A percentile compares a stretch with the other conserved stretches of the same genome.
Evolutionary conservation across 2,888 invertebrate species (phyloP).

Genomic region (Rhogogaster chlorosoma): DNA sequence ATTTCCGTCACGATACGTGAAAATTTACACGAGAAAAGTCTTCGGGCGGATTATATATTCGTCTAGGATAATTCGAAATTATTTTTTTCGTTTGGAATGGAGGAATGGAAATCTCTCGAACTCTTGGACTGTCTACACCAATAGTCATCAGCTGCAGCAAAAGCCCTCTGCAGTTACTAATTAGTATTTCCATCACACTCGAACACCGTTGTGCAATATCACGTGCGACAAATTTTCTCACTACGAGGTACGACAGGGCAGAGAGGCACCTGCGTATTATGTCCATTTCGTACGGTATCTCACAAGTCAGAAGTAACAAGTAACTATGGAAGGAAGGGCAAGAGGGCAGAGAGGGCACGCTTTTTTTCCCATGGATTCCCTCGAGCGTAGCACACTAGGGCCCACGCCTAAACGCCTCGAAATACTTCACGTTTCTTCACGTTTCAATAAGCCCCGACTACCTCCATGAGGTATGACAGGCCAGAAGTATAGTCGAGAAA

Average conservation of each 20-base stretch:
- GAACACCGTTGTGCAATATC: conserved; percentile 25
- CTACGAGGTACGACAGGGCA: background rate
- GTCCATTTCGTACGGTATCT: conserved; percentile 35
- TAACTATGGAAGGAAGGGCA: background rate
- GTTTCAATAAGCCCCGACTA: conserved; percentile 11
- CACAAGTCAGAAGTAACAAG: background rate
- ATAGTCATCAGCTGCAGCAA: background rate
- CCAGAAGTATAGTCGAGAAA: background rate
- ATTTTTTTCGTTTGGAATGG: background rate
- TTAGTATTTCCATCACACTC: conserved; percentile 31
- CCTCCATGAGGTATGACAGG: background rate
- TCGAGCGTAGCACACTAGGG: background rate
- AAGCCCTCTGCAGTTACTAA: background rate
- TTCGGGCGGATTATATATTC: background rate
- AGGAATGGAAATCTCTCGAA: background rate
- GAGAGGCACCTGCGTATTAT: conserved; percentile 1
- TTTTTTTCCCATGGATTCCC: conserved; percentile 38
- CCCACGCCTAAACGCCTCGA: conserved; percentile 21
- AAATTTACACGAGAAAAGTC: background rate
- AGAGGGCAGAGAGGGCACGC: conserved; percentile 28
- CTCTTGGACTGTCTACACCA: background rate
- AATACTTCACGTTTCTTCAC: conserved; percentile 34
- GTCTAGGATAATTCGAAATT: too few species aligned
- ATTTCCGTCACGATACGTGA: too few species aligned
- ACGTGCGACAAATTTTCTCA: conserved; percentile 25